Conservation (phyloP, 2,888 invertebrate species). For the Latrodectus elegans region DNA sequence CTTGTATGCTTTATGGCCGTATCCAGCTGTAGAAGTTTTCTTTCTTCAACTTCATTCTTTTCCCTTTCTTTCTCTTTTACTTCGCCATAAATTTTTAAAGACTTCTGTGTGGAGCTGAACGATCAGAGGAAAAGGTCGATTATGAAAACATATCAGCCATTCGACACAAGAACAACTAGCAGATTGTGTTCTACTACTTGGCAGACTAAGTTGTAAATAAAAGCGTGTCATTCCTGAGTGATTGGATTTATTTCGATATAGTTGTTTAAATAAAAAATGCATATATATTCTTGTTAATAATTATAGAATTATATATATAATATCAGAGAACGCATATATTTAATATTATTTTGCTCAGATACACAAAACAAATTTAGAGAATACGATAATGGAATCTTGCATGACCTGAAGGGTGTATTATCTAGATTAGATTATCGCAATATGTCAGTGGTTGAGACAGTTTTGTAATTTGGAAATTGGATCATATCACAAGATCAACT, state of each 20-base stretch:
- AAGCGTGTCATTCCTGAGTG: neutral
- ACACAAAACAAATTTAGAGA: too few relatives aligned
- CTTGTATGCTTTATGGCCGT: slow-evolving; percentile 7
- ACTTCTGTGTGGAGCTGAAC: slow-evolving; percentile 6
- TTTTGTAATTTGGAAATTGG: too few relatives aligned
- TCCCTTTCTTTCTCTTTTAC: neutral
- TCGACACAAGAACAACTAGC: too few relatives aligned
- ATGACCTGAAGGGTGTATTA: too few relatives aligned
- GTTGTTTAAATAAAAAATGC: neutral
- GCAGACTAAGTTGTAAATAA: neutral
- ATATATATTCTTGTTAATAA: too few relatives aligned
- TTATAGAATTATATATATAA: too few relatives aligned
- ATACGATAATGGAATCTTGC: too few relatives aligned
- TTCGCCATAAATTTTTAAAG: slow-evolving; percentile 16
- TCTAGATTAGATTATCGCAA: too few relatives aligned
- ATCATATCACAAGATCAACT: too few relatives aligned
- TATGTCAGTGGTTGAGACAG: too few relatives aligned
- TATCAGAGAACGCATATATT: too few relatives aligned
- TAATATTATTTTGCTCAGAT: too few relatives aligned
- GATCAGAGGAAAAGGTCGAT: neutral
- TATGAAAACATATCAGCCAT: neutral
- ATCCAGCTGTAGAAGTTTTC: neutral
- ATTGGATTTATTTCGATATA: neutral
- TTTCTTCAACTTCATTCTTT: neutral
- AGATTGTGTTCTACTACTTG: neutral